These are phyloP conservation scores for Urocyon cinereoargenteus DNA, from an alignment of 2,797 vertebrate species.

Conservation along the genomic window DNA sequence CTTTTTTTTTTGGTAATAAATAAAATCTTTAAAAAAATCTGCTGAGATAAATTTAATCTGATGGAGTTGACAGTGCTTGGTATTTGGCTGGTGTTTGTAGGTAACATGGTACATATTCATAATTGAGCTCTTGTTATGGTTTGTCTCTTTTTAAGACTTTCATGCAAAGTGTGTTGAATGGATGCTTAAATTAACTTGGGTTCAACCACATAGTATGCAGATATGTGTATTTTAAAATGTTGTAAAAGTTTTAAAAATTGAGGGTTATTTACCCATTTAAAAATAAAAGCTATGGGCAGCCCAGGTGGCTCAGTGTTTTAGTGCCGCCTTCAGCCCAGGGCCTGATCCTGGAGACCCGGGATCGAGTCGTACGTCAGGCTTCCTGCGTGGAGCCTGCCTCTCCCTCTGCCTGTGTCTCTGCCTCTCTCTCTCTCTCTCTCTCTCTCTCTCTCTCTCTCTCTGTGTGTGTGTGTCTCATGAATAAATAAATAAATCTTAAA, in stretches of 20 bases:
- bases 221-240: constrained; percentile 50
- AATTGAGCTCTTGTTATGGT: constrained; percentile 36
- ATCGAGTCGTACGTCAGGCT: too few species aligned
- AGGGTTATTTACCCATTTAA: constrained; percentile 37
- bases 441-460: too few species aligned
- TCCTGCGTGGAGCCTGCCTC: too few species aligned
- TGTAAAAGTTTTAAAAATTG: background rate
- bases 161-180: constrained; percentile 40
- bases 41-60: constrained; percentile 15
- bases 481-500: too few species aligned
- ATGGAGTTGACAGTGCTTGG: constrained; percentile 14
- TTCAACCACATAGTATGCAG: constrained; percentile 25
- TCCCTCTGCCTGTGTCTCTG: too few species aligned
- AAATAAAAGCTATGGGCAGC: constrained; percentile 14
- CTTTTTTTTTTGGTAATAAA: too few species aligned
- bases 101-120: background rate
- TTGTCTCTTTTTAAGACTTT: constrained; percentile 49
- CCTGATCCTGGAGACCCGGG: too few species aligned
- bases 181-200: constrained; percentile 35
- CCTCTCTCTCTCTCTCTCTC: too few species aligned
- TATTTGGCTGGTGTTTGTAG: constrained; percentile 54
- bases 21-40: background rate
- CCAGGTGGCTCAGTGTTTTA: too few species aligned
- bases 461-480: too few species aligned
- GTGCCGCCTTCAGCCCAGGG: too few species aligned